These are phyloP conservation scores for Antheraea mylitta DNA, from an alignment of 1,140 invertebrate genomes.

Conservation along the genomic window DNA sequence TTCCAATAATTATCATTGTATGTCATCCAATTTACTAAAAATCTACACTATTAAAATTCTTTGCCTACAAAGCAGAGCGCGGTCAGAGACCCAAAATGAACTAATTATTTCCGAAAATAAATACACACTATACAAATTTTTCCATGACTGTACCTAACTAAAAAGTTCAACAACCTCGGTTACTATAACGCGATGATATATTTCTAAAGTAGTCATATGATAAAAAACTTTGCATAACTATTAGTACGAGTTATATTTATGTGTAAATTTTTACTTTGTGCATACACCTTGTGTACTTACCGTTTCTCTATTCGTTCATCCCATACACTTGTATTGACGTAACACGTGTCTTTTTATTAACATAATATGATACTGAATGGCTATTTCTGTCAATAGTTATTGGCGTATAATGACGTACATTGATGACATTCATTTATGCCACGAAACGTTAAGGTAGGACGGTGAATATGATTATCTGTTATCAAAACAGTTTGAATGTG, in stretches of 20 bases:
- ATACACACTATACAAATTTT: slow-evolving; percentile 6
- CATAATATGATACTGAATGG: slow-evolving; percentile 42
- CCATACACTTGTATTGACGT: slow-evolving; percentile 20
- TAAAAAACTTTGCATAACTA: slow-evolving; percentile 67
- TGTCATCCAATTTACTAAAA: too few species aligned
- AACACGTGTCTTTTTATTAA: slow-evolving; percentile 53
- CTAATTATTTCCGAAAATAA: too few species aligned
- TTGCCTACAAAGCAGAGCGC: too few species aligned
- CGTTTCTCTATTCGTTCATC: neutral
- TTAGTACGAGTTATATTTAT: slow-evolving; percentile 49
- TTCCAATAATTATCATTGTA: too few species aligned
- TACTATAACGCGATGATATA: slow-evolving; percentile 48
- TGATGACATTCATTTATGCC: neutral
- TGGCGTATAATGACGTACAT: neutral
- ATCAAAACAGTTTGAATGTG: slow-evolving; percentile 2
- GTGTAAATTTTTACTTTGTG: slow-evolving; percentile 56
- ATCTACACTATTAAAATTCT: too few species aligned
- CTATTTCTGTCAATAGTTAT: slow-evolving; percentile 5
- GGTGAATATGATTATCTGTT: slow-evolving; percentile 13
- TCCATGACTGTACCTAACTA: slow-evolving; percentile 17
- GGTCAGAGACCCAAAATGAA: too few species aligned
- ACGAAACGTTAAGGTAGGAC: neutral
- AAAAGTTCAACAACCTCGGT: slow-evolving; percentile 47
- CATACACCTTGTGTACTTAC: slow-evolving; percentile 7
- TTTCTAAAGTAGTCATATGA: slow-evolving; percentile 41